Conservation (phyloP, 2,888 invertebrate genomes). For the Kuschelorhynchus macadamiae region DNA sequence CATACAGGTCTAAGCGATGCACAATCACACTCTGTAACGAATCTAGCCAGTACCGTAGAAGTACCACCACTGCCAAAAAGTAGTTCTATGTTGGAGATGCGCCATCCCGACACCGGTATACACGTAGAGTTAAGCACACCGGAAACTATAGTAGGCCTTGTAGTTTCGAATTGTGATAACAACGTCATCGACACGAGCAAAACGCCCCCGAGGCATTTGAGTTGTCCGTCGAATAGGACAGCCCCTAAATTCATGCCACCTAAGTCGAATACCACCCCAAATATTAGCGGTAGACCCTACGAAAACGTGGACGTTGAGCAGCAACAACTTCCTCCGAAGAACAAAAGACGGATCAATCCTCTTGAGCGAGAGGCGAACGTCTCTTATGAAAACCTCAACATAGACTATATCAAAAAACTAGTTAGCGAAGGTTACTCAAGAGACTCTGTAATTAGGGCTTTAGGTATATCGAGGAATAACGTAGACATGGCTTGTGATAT, state of each 20-base stretch:
- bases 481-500: constrained; percentile 94
- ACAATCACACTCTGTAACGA: constrained; percentile 64
- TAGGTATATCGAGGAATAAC: constrained; percentile 94
- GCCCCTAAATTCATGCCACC: constrained; percentile 53
- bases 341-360: constrained; percentile 62
- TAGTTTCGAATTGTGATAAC: constrained; percentile 74
- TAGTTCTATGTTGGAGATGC: constrained; percentile 66
- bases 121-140: constrained; percentile 74
- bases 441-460: constrained; percentile 90
- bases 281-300: constrained; percentile 67
- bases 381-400: constrained; percentile 89
- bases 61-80: constrained; percentile 64
- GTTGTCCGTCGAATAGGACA: constrained; percentile 62
- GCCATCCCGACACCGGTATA: constrained; percentile 49
- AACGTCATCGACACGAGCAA: constrained; percentile 58
- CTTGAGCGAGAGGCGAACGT: constrained; percentile 67
- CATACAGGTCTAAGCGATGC: constrained; percentile 54
- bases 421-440: constrained; percentile 93
- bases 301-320: constrained; percentile 58
- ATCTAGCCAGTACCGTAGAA: constrained; percentile 59
- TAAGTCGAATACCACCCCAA: constrained; percentile 74
- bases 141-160: constrained; percentile 80
- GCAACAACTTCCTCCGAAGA: constrained; percentile 57
- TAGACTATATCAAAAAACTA: constrained; percentile 90
- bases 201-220: constrained; percentile 63